Percentiles rank a stretch among this genome's conserved stretches.
These are phyloP conservation scores for Dicranocentrus wangi DNA, from an alignment of 2,888 invertebrate species.

Conservation along the genomic window DNA sequence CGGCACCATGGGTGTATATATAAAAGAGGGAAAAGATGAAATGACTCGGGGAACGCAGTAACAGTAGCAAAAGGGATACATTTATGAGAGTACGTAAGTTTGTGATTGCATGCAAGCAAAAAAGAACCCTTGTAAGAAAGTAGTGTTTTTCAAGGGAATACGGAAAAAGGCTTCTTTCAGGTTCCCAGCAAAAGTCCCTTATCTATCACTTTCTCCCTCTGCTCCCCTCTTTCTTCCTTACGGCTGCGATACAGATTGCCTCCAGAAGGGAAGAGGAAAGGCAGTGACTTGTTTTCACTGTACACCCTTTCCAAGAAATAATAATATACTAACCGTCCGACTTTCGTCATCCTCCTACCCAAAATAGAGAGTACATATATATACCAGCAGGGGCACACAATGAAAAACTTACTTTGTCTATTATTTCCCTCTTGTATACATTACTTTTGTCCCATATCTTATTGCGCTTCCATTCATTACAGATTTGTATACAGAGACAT, in stretches of 20 bases:
- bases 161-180: conserved; percentile 36
- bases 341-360: no score
- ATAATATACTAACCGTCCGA: no score
- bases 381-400: no score
- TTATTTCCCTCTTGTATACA: conserved; percentile 27
- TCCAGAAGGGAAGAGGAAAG: not conserved
- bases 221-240: conserved; percentile 27
- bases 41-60: conserved; percentile 25
- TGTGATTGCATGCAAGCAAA: conserved; percentile 36
- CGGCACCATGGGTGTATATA: conserved; percentile 12
- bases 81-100: conserved; percentile 28
- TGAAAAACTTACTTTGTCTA: not conserved
- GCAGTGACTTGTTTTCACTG: no score
- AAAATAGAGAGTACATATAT: no score
- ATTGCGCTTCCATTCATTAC: conserved; percentile 32
- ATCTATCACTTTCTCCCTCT: conserved; percentile 53
- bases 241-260: conserved; percentile 49
- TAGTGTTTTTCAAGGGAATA: conserved; percentile 30
- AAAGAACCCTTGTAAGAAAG: conserved; percentile 17
- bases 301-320: no score
- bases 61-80: conserved; percentile 28
- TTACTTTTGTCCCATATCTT: conserved; percentile 52
- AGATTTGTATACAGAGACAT: conserved; percentile 27
- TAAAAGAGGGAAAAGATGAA: conserved; percentile 25
- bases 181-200: conserved; percentile 48